Evolutionary conservation across 2,888 invertebrate genomes (phyloP), one percentile per base, ranked within the genome.

Genomic region (Hirudinaria manillensis): DNA sequence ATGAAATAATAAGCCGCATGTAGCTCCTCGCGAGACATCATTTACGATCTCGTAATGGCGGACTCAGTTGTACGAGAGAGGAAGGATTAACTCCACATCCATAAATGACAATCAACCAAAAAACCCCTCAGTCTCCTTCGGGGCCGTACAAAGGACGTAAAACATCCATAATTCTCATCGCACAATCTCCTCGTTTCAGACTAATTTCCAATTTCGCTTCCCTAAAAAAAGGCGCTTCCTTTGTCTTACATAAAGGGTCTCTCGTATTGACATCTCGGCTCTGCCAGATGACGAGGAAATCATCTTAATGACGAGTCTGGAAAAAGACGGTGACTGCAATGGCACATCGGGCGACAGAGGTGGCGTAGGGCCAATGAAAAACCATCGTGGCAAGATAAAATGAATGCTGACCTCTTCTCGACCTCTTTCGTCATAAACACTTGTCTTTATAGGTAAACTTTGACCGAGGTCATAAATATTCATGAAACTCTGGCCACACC

Each of bases 381-480:
- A 61, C 13, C 29, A 29, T 61, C 61, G 29, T 61, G 68, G 68
- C 34, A 34, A 34, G 45, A 34, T 68, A 68, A 68, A 68, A 68
- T 68, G 68, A 32, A 7, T n/a, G n/a, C 10, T 34, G 68, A 68
- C 68, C 68, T 68, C 34, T 24, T n/a, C 68, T 4, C 36, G 68
- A 68, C 68, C 68, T 34, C 68, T n/a, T n/a, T 24, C 68, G 68
- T 68, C 68, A 68, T 68, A 68, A 68, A 68, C 68, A 68, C 68
- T 68, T 68, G 68, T 68, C 68, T 68, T 68, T 68, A 34, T 68
- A 68, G 32, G 68, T 29, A 61, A 61, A 61, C 61, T 61, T 61
- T 61, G 61, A 61, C 61, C 61, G 61, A 24, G 13, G 24, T 24
- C 61, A 61, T 61, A 27, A 61, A 61, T 61, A 61, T 61, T 45